phyloP scores from a whole-genome alignment of 2,797 vertebrate species.

The Furcifer pardalis region DNA sequence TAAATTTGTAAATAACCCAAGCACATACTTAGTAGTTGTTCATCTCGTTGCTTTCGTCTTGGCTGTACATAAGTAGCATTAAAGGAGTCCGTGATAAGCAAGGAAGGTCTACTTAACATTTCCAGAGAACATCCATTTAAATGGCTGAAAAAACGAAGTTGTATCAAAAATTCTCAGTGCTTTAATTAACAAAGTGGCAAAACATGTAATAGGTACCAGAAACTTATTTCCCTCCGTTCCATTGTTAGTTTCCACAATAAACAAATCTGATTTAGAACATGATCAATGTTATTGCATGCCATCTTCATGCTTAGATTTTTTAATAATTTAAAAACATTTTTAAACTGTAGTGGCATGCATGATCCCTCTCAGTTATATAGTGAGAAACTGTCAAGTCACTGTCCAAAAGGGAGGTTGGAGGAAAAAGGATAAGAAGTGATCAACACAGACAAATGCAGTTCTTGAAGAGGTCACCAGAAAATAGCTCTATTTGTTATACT shows the following conservation, averaged over 20 bases:
- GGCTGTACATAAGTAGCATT: slow-evolving; percentile 96
- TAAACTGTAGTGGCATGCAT: no score
- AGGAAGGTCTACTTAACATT: slow-evolving; percentile 93
- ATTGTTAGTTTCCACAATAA: not conserved
- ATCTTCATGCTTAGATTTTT: not conserved
- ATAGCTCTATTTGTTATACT: not conserved
- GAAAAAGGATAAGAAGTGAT: not conserved
- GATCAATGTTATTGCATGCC: not conserved
- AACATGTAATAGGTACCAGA: not conserved
- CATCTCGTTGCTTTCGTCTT: slow-evolving; percentile 95
- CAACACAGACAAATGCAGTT: not conserved
- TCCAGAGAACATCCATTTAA: slow-evolving; percentile 96
- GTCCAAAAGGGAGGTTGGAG: no score
- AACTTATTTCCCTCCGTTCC: not conserved
- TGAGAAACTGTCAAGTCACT: not conserved
- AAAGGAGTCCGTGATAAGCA: slow-evolving; percentile 98
- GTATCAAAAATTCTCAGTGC: slow-evolving; percentile 32
- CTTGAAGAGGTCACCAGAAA: not conserved
- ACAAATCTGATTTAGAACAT: not conserved
- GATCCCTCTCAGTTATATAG: not conserved
- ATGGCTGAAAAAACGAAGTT: slow-evolving; percentile 79
- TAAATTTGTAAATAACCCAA: not conserved
- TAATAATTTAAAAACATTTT: no score
- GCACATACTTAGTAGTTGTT: slow-evolving; percentile 93
- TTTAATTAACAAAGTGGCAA: not conserved